Evolutionary conservation across 1,140 invertebrate species (phyloP), one percentile per base, ranked within the genome.

Genomic region (Polypedilum pembai): DNA sequence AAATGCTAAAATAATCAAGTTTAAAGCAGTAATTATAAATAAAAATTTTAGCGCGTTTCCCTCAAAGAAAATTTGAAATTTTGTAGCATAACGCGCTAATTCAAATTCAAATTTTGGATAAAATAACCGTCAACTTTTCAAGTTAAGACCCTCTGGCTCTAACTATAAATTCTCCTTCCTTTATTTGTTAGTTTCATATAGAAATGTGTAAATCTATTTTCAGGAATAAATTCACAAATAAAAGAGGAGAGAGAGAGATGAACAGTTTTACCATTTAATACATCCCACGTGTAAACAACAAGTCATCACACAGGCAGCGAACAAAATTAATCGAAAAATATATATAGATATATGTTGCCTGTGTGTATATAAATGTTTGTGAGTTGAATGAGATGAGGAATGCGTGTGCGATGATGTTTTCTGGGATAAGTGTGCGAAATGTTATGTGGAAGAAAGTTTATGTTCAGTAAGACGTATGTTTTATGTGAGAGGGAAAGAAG

Each of bases 281-380:
- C 65, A 69, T 69, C 65, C 65, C 65, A 69, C 65, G 65, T 69
- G 65, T 69, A 69, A 21, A 69, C 65, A 69, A 20, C 65, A 69
- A 56, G 45, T 56, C 45, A 56, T 56, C 65, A 69, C 65, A 18
- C 65, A 69, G 65, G 65, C 45, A 56, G n/a, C 15, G 45, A 56
- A 56, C n/a, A n/a, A 56, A 56, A 56, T 56, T 56, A 56, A 56
- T 56, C 45, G 45, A 56, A 56, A 56, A 56, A n/a, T 56, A 56
- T 56, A 56, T 56, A 3, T 56, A n/a, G 12, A 56, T 56, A 56
- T 56, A 3, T 56, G 5, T 33, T 33, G 24, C 24, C 24, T 33
- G n/a, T n/a, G 45, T 15, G 45, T 56, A 56, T n/a, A n/a, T n/a
- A n/a, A n/a, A n/a, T 15, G 45, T n/a, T n/a, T 56, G 12, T 56